Percentiles rank a stretch among this genome's conserved stretches.
Conservation (phyloP, 2,888 invertebrate species). For the Meghimatium bilineatum region DNA sequence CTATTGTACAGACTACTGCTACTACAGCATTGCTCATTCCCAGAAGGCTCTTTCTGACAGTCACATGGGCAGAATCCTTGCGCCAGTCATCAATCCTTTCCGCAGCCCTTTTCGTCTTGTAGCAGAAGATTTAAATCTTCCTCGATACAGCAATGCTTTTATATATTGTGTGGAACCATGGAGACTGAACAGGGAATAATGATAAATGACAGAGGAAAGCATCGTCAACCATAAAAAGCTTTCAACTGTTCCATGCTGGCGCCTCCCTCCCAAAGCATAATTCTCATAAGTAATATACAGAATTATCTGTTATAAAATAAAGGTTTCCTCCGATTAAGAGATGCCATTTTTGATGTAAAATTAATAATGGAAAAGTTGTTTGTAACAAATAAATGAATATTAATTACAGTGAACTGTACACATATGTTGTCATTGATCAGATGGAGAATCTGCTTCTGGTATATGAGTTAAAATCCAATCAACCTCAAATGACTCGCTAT, state of each 20-base stretch:
- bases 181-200: not conserved
- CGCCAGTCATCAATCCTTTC: conserved; percentile 70
- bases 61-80: conserved; percentile 56
- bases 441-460: too few relatives aligned
- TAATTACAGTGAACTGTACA: too few relatives aligned
- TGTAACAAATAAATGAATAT: too few relatives aligned
- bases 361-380: too few relatives aligned
- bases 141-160: conserved; percentile 73
- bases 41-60: conserved; percentile 56
- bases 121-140: conserved; percentile 66
- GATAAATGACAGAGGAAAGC: not conserved
- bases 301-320: too few relatives aligned
- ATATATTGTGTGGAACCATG: conserved; percentile 50
- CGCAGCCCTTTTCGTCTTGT: conserved; percentile 68
- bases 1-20: conserved; percentile 73
- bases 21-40: conserved; percentile 67
- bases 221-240: not conserved
- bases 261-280: not conserved
- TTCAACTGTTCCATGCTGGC: not conserved
- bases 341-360: too few relatives aligned
- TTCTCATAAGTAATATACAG: too few relatives aligned
- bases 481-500: too few relatives aligned
- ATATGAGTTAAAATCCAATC: too few relatives aligned
- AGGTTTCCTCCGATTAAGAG: too few relatives aligned
- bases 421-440: too few relatives aligned